phyloP scores from a whole-genome alignment of 2,888 invertebrate species.

The Cryptocephalus primarius region DNA sequence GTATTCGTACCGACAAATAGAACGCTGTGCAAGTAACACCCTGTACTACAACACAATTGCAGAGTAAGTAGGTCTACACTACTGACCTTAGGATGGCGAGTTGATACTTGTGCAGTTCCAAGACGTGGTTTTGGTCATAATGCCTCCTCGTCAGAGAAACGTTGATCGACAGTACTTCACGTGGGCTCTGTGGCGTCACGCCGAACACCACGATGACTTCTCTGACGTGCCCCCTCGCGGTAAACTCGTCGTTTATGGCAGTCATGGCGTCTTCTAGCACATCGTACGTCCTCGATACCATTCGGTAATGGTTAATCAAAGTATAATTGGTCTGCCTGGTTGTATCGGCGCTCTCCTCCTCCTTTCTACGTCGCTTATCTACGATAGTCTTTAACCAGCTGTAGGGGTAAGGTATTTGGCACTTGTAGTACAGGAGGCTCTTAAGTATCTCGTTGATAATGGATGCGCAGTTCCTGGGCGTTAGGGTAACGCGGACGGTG shows the following conservation, averaged over 20 bases:
- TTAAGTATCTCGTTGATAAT: slow-evolving; percentile 47
- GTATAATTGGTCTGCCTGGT: slow-evolving; percentile 16
- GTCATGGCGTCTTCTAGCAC: slow-evolving; percentile 23
- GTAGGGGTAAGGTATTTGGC: slow-evolving; percentile 36
- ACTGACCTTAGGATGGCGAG: slow-evolving; percentile 26
- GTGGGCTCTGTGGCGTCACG: slow-evolving; percentile 23
- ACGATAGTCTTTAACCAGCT: slow-evolving; percentile 25
- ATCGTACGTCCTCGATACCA: slow-evolving; percentile 26
- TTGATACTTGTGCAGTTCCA: slow-evolving; percentile 20
- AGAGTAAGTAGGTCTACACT: slow-evolving; percentile 1
- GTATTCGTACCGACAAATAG: background rate
- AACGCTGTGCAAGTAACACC: background rate
- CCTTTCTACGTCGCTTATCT: slow-evolving; percentile 19
- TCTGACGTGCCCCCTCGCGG: slow-evolving; percentile 11
- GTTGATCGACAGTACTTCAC: slow-evolving; percentile 25
- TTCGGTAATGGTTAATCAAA: slow-evolving; percentile 22
- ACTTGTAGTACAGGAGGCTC: slow-evolving; percentile 45
- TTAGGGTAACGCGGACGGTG: slow-evolving; percentile 23
- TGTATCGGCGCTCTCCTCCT: slow-evolving; percentile 2
- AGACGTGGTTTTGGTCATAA: slow-evolving; percentile 25
- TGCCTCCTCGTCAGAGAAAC: slow-evolving; percentile 21
- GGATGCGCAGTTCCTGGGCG: slow-evolving; percentile 45
- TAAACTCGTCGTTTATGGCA: slow-evolving; percentile 23
- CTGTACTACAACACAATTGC: background rate
- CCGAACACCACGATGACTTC: slow-evolving; percentile 29